Base-by-base conservation (phyloP, 2,113 vertebrate species). In the Galeopterus variegatus region DNA sequence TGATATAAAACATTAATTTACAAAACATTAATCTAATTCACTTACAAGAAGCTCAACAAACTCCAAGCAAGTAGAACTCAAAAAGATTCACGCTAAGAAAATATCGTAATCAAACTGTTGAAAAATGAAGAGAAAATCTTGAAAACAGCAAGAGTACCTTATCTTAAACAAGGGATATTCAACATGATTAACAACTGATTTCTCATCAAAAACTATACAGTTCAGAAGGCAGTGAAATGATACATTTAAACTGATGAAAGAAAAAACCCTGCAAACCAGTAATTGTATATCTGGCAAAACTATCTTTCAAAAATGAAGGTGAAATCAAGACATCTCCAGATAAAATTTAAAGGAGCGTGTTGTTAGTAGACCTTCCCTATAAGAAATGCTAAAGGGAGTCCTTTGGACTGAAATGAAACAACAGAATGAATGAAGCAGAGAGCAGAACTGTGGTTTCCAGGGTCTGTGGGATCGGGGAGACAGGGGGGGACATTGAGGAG, bases 401-500 rank as follows among this genome's bases (percentile, higher is more conserved):
- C 41, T 41, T 41, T 41, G 41, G 41, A 4, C 41, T 41, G 41
- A 41, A 41, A 41, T 41, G 41, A 41, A 41, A 41, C 41, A 41
- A 41, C 36, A 73, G 21, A 65, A 6, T 12, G 58, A n/a, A 0
- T 56, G 69, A 48, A 64, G 8, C 14, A 67, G n/a, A 56, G 36
- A 64, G 5, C 31, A 41, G n/a, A 45, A 58, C 10, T 26, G 4
- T 33, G 73, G n/a, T 26, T 82, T 52, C 75, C 24, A 62, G 48
- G n/a, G 21, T 4, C 65, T 45, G 41, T 41, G 36, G 83, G 28
- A 17, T 56, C 13, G 9, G 17, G 54, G 17, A 17, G 8, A 26
- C 0, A 6, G 10, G 14, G 13, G 10, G 2, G 1, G 3, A 18
- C 14, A 36, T 21, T 9, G 3, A 8, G 1, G 15, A 52, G 33